A percentile compares a stretch with the other conserved stretches of the same genome.
Evolutionary conservation across 2,888 invertebrate species (phyloP).

Genomic region (Furcula furcula): DNA sequence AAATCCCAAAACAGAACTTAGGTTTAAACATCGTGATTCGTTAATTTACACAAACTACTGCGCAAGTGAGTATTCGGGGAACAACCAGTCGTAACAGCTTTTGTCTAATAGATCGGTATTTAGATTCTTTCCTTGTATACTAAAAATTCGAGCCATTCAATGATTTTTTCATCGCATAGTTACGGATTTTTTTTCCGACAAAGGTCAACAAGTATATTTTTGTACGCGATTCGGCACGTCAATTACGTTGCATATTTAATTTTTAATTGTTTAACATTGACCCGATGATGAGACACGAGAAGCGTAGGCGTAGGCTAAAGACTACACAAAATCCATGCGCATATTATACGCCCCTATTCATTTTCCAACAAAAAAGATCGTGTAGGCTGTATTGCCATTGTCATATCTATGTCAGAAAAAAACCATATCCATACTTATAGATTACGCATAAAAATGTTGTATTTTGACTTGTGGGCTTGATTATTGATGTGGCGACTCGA

Average conservation of each 20-base stretch:
- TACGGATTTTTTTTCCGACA: neutral
- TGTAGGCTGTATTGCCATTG: slow-evolving; percentile 29
- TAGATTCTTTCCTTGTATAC: neutral
- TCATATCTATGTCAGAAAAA: too few species aligned
- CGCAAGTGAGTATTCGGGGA: too few species aligned
- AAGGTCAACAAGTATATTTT: slow-evolving; percentile 12
- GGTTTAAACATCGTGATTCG: too few species aligned
- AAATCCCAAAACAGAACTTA: too few species aligned
- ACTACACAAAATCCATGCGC: slow-evolving; percentile 5
- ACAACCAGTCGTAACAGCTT: too few species aligned
- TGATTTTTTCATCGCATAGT: neutral
- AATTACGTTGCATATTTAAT: slow-evolving; percentile 17
- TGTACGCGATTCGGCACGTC: slow-evolving; percentile 27
- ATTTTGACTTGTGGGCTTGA: too few species aligned
- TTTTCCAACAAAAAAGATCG: slow-evolving; percentile 2
- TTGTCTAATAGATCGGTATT: neutral
- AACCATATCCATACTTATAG: too few species aligned
- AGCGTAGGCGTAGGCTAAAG: slow-evolving; percentile 10
- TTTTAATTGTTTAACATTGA: slow-evolving; percentile 31
- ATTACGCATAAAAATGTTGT: too few species aligned
- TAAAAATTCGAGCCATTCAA: neutral
- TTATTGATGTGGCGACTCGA: too few species aligned
- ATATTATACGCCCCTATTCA: slow-evolving; percentile 17
- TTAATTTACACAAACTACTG: too few species aligned
- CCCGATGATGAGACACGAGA: slow-evolving; percentile 12